phyloP scores from a whole-genome alignment of 2,888 invertebrate species.

The Pseudoips prasinana region DNA sequence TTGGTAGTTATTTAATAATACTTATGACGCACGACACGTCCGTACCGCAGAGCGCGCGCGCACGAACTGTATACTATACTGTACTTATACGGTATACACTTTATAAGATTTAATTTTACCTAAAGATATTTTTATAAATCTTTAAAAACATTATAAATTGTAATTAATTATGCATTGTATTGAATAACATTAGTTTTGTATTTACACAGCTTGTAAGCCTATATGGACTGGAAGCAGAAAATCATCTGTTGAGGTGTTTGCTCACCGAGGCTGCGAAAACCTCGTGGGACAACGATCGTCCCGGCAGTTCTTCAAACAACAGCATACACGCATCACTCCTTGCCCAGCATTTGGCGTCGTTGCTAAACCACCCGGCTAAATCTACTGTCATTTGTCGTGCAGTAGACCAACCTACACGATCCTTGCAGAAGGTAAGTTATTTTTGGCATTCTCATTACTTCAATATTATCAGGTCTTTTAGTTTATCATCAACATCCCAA shows the following conservation, averaged over 20 bases:
- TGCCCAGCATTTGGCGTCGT: slow-evolving; percentile 82
- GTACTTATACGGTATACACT: no score
- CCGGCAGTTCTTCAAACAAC: slow-evolving; percentile 86
- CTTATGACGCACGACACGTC: no score
- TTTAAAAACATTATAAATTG: no score
- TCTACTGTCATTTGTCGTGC: slow-evolving; percentile 94
- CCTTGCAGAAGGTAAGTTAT: slow-evolving; percentile 81
- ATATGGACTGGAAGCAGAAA: slow-evolving; percentile 98
- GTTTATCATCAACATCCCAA: slow-evolving; percentile 14
- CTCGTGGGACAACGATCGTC: slow-evolving; percentile 84
- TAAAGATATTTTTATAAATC: no score
- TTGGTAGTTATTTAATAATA: no score
- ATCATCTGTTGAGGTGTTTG: slow-evolving; percentile 97
- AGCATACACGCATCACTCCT: slow-evolving; percentile 87
- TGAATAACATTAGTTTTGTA: no score
- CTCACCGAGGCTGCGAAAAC: slow-evolving; percentile 91
- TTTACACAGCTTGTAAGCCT: slow-evolving; percentile 89
- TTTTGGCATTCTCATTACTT: no score
- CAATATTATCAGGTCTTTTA: not conserved
- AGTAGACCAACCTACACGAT: slow-evolving; percentile 90
- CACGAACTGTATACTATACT: no score
- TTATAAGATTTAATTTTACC: no score
- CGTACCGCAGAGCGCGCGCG: no score
- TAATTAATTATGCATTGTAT: no score
- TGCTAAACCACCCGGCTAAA: slow-evolving; percentile 93